Base-by-base conservation (phyloP, 2,888 invertebrate genomes). In the Odontocerum albicorne region DNA sequence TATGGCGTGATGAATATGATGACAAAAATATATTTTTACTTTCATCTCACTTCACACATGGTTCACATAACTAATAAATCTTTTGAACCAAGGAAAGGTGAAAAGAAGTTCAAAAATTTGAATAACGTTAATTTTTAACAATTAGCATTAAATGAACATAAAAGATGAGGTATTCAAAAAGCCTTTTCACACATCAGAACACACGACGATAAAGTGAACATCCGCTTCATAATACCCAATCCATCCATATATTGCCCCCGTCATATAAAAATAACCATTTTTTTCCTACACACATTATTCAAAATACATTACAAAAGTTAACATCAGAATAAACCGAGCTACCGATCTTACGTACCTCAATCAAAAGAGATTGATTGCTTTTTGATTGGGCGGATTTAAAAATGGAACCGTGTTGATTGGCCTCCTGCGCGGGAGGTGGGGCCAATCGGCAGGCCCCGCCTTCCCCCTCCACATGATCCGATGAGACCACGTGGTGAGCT, bases 381-480 rank as follows among this genome's bases (percentile, higher is more conserved):
- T 61, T 47, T 59, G 61, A 61, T 61, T 61, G 61, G 61, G 40
- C 45, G 59, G 59, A 61, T 59, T 61, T 59, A 57, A 59, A 59
- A 61, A 56, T 59, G 61, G 59, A 57, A 49, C 57, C 51, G 59
- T 56, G 59, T 57, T 54, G 61, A 61, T 61, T 61, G 61, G 61
- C 54, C 57, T 42, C 45, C 36, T 22, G 55, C 40, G 57, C 38
- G 27, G 47, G 49, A 42, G 61, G 58, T 49, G 57, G 60, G 55
- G 49, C 57, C 51, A 46, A 51, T 33, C 32, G 43, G 16, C 19
- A 31, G 40, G 44, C 54, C 17, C 55, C 57, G 56, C 55, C 60
- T 45, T 20, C 47, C 55, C 38, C 35, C 55, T 19, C 56, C 55
- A 47, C 57, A 21, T 15, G 36, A 44, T 39, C 38, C 19, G 13